Percentiles rank a stretch among this genome's conserved stretches.
phyloP scores from a whole-genome alignment of 2,888 invertebrate species.

The Formica aserva region DNA sequence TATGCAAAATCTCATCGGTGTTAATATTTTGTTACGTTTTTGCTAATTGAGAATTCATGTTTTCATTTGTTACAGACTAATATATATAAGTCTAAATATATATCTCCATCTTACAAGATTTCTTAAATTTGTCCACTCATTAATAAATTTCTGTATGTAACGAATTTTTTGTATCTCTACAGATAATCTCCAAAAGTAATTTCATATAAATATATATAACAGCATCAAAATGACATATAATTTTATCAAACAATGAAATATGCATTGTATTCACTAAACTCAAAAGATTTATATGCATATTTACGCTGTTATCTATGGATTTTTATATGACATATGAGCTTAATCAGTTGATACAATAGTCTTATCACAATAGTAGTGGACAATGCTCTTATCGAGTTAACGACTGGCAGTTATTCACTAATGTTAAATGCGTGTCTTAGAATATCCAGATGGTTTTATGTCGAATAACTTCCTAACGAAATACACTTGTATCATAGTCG shows the following conservation, averaged over 20 bases:
- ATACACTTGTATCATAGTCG: slow-evolving; percentile 93
- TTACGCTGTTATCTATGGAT: slow-evolving; percentile 3
- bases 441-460: slow-evolving; percentile 88
- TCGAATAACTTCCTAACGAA: slow-evolving; percentile 96
- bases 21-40: not conserved
- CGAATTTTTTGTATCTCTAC: not conserved
- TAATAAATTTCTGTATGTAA: slow-evolving; percentile 7
- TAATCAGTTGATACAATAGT: not conserved
- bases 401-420: not conserved
- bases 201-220: slow-evolving; percentile 21
- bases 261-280: not conserved
- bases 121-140: not conserved
- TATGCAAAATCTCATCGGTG: not conserved
- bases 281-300: not conserved
- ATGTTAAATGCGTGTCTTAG: slow-evolving; percentile 81
- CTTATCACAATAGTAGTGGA: slow-evolving; percentile 44
- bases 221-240: slow-evolving; percentile 4
- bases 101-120: not conserved
- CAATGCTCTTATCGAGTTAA: slow-evolving; percentile 3
- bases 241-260: not conserved
- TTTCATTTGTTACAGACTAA: not conserved
- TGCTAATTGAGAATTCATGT: not conserved
- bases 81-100: not conserved
- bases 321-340: not conserved
- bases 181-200: not conserved